A percentile compares a stretch with the other conserved stretches of the same genome.
Conservation (phyloP, 2,113 vertebrate genomes). For the Urocolius indicus region DNA sequence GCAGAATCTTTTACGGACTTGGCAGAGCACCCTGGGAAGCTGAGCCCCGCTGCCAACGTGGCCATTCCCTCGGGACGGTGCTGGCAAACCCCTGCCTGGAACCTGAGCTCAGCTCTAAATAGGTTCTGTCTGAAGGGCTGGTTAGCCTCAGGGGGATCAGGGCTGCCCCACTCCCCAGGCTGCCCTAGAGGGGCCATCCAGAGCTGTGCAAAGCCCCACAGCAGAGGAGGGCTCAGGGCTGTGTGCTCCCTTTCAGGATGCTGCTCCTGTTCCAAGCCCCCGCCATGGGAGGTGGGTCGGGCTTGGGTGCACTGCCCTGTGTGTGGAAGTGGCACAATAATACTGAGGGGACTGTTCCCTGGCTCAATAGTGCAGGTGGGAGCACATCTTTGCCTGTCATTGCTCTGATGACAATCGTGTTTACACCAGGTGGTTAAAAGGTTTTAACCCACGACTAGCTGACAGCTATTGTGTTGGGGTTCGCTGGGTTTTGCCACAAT, state of each 20-base stretch:
- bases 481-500: neutral
- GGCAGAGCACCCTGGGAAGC: conserved; percentile 6
- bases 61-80: neutral
- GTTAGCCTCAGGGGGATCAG: neutral
- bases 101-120: neutral
- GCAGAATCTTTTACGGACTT: conserved; percentile 28
- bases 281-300: fast-evolving
- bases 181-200: neutral
- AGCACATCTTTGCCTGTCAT: conserved; percentile 3
- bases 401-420: neutral
- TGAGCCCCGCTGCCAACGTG: neutral
- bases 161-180: neutral
- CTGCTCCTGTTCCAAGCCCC: neutral
- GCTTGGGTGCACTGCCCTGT: neutral
- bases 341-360: neutral
- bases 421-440: conserved; percentile 33
- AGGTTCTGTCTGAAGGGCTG: neutral
- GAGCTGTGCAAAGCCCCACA: neutral
- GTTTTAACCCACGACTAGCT: conserved; percentile 31
- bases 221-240: neutral
- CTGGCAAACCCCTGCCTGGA: neutral
- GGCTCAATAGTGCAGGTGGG: neutral
- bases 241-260: fast-evolving
- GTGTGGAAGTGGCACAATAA: neutral
- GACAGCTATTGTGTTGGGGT: neutral